Evolutionary conservation across 1,140 invertebrate species (phyloP), one percentile per base, ranked within the genome.

Genomic region (Halotydeus destructor): DNA sequence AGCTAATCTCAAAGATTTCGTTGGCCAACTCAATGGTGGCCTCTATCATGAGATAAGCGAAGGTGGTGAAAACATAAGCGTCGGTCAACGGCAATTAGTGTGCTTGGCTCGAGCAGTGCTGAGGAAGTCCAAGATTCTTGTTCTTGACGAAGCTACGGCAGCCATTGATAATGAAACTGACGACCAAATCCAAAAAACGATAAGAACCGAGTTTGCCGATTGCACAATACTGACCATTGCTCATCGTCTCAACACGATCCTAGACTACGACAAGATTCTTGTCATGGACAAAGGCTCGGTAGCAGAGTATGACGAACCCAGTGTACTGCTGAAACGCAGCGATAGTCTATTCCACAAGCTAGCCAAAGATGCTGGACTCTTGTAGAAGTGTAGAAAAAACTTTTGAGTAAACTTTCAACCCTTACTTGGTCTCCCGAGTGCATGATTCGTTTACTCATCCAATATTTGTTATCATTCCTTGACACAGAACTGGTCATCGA

Each of bases 291-390:
- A 16, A 6, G 49, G 49, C 11, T 70, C 74, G 58, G 84, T 96
- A 48, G 69, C 81, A 14, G 88, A 96, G 60, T 64, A 78, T 26
- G 88, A 86, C 58, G 78, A 67, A 35, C 82, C 88, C 55, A 78
- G 85, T 33, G 70, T 81, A 46, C 59, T 89, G 11, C 35, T 50
- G 41, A 25, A 34, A n/a, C n/a, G n/a, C n/a, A n/a, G n/a, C n/a
- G n/a, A n/a, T n/a, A n/a, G n/a, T n/a, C n/a, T n/a, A n/a, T n/a
- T n/a, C n/a, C n/a, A n/a, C n/a, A n/a, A n/a, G n/a, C n/a, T n/a
- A n/a, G n/a, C n/a, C n/a, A n/a, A n/a, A n/a, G n/a, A n/a, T n/a
- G n/a, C n/a, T n/a, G n/a, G n/a, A n/a, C n/a, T n/a, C n/a, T n/a
- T n/a, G n/a, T n/a, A n/a, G n/a, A n/a, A n/a, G n/a, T n/a, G n/a